These are phyloP conservation scores for Cephalopholis sonnerati DNA, from an alignment of 2,113 vertebrate species.

Conservation along the genomic window DNA sequence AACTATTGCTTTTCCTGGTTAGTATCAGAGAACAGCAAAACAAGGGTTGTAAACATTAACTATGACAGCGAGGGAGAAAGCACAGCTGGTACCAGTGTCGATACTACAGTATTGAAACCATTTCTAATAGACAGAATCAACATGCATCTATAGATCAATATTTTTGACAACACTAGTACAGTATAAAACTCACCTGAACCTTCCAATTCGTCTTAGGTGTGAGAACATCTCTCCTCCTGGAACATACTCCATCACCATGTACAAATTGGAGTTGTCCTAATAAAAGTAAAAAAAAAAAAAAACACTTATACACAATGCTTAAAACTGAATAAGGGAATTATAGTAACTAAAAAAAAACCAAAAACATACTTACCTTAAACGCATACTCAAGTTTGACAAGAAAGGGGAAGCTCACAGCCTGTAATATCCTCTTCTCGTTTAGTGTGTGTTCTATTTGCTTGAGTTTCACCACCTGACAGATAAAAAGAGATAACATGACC, in stretches of 20 bases:
- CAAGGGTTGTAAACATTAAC: no score
- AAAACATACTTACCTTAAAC: constrained; percentile 90
- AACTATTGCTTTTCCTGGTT: no score
- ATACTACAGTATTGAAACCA: no score
- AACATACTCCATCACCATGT: constrained; percentile 99
- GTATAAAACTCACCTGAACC: constrained; percentile 90
- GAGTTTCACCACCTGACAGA: constrained; percentile 95
- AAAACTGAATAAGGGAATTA: not conserved
- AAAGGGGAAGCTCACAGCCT: constrained; percentile 98
- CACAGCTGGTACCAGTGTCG: no score
- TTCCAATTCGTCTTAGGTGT: constrained; percentile 98
- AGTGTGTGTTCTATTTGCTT: constrained; percentile 99
- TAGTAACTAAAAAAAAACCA: not conserved
- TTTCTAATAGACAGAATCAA: no score
- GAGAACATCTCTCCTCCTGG: constrained; percentile 99
- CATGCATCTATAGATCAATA: no score
- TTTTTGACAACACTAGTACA: no score
- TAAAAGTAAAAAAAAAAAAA: not conserved
- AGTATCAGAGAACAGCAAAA: no score
- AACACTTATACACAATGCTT: not conserved
- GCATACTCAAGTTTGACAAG: constrained; percentile 98
- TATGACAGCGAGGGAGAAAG: no score
- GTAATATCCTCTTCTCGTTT: constrained; percentile 99
- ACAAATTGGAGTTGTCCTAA: constrained; percentile 99
- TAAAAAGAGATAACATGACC: constrained; percentile 49